Evolutionary conservation across 2,888 invertebrate species (phyloP).

Genomic region (Cylindroiulus punctatus): DNA sequence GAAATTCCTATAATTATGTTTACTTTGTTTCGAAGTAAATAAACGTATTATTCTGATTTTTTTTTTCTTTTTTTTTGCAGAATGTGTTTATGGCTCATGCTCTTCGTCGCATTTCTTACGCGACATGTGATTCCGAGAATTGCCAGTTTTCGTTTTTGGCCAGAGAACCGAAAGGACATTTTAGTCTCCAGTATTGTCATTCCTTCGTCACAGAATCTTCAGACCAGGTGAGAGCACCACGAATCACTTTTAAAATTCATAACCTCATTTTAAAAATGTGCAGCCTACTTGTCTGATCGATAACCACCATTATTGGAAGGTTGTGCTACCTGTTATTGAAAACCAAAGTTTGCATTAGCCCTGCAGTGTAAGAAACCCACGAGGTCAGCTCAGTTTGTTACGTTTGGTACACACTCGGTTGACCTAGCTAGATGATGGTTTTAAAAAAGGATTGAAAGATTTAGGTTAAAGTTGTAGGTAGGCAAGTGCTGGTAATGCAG

Average conservation of each 20-base stretch:
- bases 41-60: neutral
- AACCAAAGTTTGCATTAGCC: too few relatives aligned
- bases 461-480: neutral
- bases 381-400: neutral
- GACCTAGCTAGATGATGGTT: neutral
- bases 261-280: neutral
- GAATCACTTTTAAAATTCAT: neutral
- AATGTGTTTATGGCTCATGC: slow-evolving; percentile 86
- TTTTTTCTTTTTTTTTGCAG: slow-evolving; percentile 66
- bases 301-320: too few relatives aligned
- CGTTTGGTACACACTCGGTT: neutral
- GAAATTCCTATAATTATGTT: neutral
- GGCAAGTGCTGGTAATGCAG: neutral
- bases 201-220: slow-evolving; percentile 80
- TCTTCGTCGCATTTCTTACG: slow-evolving; percentile 84
- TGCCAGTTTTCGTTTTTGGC: slow-evolving; percentile 84
- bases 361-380: neutral
- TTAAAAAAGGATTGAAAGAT: neutral
- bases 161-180: slow-evolving; percentile 75
- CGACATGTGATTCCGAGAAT: slow-evolving; percentile 83
- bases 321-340: too few relatives aligned
- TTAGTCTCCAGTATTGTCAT: slow-evolving; percentile 81
- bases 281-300: too few relatives aligned
- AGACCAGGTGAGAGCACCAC: slow-evolving; percentile 75
- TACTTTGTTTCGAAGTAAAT: neutral